A percentile compares a stretch with the other conserved stretches of the same genome.
These are phyloP conservation scores for Lasiurus cinereus DNA, from an alignment of 2,113 vertebrate species.

Conservation along the genomic window DNA sequence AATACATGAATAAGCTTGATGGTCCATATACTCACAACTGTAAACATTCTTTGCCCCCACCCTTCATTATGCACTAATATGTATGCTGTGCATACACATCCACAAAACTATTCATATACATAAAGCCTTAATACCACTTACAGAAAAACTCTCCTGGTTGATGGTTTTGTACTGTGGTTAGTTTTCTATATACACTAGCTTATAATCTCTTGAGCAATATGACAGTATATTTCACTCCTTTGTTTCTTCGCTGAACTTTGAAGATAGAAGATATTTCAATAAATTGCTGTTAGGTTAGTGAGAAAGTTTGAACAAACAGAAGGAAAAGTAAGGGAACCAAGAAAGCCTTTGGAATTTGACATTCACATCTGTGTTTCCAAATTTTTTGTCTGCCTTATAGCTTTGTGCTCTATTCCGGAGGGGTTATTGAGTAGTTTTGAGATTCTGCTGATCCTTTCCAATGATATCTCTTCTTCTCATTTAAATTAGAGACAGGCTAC, in stretches of 20 bases:
- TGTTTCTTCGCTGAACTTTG: neutral
- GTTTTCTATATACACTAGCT: neutral
- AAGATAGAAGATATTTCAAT: conserved; percentile 9
- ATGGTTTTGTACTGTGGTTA: neutral
- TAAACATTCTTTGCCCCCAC: neutral
- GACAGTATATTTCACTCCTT: neutral
- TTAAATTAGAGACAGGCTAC: conserved; percentile 66
- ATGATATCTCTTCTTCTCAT: conserved; percentile 57
- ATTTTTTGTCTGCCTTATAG: neutral
- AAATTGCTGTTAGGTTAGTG: neutral
- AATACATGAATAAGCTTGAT: neutral
- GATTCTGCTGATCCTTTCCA: conserved; percentile 23
- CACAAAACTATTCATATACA: neutral
- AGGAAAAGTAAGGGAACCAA: neutral
- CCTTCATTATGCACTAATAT: neutral
- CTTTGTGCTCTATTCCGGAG: neutral
- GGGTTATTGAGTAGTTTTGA: conserved; percentile 26
- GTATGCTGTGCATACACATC: neutral
- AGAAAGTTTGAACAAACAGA: neutral
- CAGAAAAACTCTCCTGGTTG: neutral
- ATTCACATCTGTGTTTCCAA: neutral
- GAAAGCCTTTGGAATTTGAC: neutral
- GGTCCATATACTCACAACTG: neutral
- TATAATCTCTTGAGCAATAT: neutral
- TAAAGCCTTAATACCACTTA: neutral